Percentiles rank a stretch among this genome's conserved stretches.
Conservation (phyloP, 2,113 vertebrate genomes). For the Delphinapterus leucas region DNA sequence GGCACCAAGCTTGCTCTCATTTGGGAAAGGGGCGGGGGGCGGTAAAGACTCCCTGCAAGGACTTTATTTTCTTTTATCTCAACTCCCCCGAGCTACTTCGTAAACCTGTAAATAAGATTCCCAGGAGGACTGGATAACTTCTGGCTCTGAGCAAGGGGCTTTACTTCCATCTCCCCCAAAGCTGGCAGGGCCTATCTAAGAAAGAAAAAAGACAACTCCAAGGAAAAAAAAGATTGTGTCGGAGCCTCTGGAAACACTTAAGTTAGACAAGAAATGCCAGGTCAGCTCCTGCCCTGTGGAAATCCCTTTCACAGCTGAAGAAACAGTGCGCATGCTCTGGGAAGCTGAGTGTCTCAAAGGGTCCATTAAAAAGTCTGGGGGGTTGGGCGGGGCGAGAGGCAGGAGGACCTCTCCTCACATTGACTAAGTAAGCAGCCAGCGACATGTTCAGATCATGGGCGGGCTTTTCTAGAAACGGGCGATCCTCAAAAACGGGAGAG, state of each 20-base stretch:
- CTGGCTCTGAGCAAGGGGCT: background rate
- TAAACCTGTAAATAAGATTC: slow-evolving; percentile 35
- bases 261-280: background rate
- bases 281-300: background rate
- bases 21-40: background rate
- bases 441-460: background rate
- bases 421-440: background rate
- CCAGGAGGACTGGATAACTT: background rate
- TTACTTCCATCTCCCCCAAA: background rate
- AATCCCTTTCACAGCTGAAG: background rate
- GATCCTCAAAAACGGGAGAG: background rate
- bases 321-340: background rate
- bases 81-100: background rate
- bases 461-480: background rate
- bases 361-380: background rate
- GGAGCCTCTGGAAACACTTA: background rate
- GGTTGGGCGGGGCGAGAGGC: too few species aligned
- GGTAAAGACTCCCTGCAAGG: background rate
- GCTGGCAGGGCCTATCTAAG: background rate
- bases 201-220: background rate
- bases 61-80: background rate
- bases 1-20: background rate
- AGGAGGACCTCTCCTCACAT: too few species aligned
- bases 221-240: background rate
- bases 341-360: background rate